phyloP scores from a whole-genome alignment of 2,797 vertebrate genomes.

The Siniperca obscura region DNA sequence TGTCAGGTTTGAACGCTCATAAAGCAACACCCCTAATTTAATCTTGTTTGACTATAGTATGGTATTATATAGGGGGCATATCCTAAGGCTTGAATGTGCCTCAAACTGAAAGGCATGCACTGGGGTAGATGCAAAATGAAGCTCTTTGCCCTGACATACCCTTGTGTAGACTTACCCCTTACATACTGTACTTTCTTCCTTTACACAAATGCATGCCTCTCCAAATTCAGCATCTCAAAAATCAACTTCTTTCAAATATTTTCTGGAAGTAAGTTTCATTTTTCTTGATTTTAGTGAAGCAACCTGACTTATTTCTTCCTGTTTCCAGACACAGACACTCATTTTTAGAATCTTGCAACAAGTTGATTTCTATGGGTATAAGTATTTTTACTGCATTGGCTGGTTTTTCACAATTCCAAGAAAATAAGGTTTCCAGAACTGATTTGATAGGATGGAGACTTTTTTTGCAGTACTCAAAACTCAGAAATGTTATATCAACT shows the following conservation, averaged over 20 bases:
- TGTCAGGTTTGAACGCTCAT: constrained; percentile 75
- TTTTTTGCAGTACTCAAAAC: constrained; percentile 7
- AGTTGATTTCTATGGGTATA: not conserved
- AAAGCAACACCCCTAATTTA: constrained; percentile 73
- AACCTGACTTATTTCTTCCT: not conserved
- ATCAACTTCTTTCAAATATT: not conserved
- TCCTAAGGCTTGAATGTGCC: constrained; percentile 48
- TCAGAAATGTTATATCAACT: constrained; percentile 18
- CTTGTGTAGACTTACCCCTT: not conserved
- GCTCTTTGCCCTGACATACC: constrained; percentile 31
- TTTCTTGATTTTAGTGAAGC: not conserved
- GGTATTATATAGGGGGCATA: constrained; percentile 40
- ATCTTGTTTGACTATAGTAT: constrained; percentile 30
- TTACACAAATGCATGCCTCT: not conserved
- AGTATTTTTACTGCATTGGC: not conserved
- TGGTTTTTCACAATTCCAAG: not conserved
- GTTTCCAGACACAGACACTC: not conserved
- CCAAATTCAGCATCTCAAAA: not conserved
- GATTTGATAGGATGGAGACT: not conserved
- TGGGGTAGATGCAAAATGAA: constrained; percentile 30
- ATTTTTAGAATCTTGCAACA: not conserved
- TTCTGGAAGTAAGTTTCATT: not conserved
- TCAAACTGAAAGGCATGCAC: constrained; percentile 7
- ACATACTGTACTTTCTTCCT: not conserved
- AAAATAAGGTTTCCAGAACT: not conserved